A percentile compares a stretch with the other conserved stretches of the same genome.
Conservation (phyloP, 2,888 invertebrate species). For the Pollenia amentaria region DNA sequence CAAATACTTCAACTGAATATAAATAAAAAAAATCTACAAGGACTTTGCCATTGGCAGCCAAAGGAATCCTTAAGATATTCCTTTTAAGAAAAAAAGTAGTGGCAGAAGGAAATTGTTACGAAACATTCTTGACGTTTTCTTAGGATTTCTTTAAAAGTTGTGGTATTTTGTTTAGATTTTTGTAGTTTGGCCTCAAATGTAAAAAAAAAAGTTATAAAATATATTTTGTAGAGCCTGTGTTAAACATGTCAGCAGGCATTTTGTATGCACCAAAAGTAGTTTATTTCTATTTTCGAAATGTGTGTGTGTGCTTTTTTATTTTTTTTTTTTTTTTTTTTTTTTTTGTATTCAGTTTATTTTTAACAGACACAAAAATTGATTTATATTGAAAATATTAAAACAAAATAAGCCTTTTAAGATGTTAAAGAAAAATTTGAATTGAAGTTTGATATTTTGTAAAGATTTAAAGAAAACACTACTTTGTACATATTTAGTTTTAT, state of each 20-base stretch:
- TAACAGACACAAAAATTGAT: conserved; percentile 73
- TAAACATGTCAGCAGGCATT: conserved; percentile 72
- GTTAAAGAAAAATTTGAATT: conserved; percentile 45
- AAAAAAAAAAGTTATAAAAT: neutral
- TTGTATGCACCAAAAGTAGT: conserved; percentile 68
- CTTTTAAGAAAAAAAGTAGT: conserved; percentile 15
- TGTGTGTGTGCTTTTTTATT: conserved; percentile 43
- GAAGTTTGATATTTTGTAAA: neutral
- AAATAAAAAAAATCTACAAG: conserved; percentile 59
- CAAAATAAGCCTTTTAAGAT: conserved; percentile 67
- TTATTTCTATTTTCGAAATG: conserved; percentile 56
- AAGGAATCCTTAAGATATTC: conserved; percentile 56
- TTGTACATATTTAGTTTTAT: no score
- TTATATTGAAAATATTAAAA: conserved; percentile 74
- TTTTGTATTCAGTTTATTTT: conserved; percentile 8
- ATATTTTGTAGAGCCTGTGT: conserved; percentile 26
- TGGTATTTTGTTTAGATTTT: conserved; percentile 43
- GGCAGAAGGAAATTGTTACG: conserved; percentile 50
- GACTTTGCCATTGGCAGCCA: conserved; percentile 58
- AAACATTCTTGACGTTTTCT: conserved; percentile 72
- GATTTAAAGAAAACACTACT: no score
- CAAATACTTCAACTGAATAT: conserved; percentile 60
- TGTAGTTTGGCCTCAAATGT: conserved; percentile 50
- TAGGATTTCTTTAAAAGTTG: conserved; percentile 55
- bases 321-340: conserved; percentile 31